Conservation (phyloP, 2,888 invertebrate species). For the Latrodectus hesperus region DNA sequence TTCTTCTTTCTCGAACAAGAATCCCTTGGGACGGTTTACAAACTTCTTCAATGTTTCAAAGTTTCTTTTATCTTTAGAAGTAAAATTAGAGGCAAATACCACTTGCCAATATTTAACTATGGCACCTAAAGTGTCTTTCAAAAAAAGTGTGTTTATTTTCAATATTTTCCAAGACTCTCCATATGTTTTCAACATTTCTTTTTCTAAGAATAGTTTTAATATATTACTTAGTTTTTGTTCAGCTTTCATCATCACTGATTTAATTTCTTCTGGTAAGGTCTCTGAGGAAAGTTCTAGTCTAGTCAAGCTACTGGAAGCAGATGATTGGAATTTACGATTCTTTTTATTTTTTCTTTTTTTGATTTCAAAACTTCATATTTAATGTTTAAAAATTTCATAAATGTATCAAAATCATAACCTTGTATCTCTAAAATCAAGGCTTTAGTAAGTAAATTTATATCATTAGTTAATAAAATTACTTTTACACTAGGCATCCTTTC, state of each 20-base stretch:
- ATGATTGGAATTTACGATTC: no score
- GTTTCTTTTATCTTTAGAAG: neutral
- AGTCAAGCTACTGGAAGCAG: no score
- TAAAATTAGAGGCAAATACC: slow-evolving; percentile 12
- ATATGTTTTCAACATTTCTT: slow-evolving; percentile 42
- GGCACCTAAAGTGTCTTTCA: neutral
- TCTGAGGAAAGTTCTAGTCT: no score
- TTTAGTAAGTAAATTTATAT: slow-evolving; percentile 48
- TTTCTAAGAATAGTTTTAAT: slow-evolving; percentile 26
- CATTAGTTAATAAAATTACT: slow-evolving; percentile 53
- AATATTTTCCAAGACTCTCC: slow-evolving; percentile 39
- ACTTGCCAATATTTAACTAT: slow-evolving; percentile 33
- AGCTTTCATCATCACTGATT: no score
- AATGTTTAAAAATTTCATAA: neutral
- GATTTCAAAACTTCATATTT: no score
- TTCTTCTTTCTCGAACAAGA: slow-evolving; percentile 2
- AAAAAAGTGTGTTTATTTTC: neutral
- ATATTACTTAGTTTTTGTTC: slow-evolving; percentile 16
- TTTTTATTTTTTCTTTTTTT: no score
- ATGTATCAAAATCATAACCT: slow-evolving; percentile 5
- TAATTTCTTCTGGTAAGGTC: no score
- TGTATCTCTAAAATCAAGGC: slow-evolving; percentile 28
- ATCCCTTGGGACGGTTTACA: slow-evolving; percentile 30
- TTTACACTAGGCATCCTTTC: slow-evolving; percentile 17
- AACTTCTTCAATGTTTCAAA: slow-evolving; percentile 19